Conservation (phyloP, 2,113 vertebrate genomes). For the Mobula hypostoma region DNA sequence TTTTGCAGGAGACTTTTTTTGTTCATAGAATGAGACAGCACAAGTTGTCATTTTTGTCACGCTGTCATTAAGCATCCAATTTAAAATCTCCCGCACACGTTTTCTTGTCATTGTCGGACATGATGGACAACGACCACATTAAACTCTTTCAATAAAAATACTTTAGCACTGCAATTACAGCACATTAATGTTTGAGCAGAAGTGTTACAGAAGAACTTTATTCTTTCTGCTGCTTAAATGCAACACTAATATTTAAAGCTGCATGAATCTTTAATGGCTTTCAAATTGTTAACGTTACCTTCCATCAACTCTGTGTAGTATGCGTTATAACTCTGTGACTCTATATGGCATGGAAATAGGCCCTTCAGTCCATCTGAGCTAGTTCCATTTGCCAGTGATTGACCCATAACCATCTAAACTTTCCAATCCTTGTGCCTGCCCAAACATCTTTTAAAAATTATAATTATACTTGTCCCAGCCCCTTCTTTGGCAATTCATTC, state of each 20-base stretch:
- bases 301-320: background rate
- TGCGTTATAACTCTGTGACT: background rate
- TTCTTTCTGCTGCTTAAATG: background rate
- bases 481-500: too few relatives aligned
- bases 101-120: too few relatives aligned
- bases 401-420: too few relatives aligned
- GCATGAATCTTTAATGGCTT: background rate
- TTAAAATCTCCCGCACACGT: too few relatives aligned
- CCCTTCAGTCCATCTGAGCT: too few relatives aligned
- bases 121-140: too few relatives aligned
- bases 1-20: conserved; percentile 52
- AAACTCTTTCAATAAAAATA: conserved; percentile 45
- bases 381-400: too few relatives aligned
- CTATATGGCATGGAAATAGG: too few relatives aligned
- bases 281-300: background rate
- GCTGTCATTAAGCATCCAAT: conserved; percentile 42
- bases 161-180: conserved; percentile 52
- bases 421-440: too few relatives aligned
- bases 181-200: conserved; percentile 56
- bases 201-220: conserved; percentile 51
- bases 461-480: too few relatives aligned
- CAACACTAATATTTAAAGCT: background rate
- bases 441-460: too few relatives aligned
- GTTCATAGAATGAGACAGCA: conserved; percentile 49
- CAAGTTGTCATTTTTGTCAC: conserved; percentile 17